Conservation (phyloP, 2,888 invertebrate genomes). For the Idaea biselata region DNA sequence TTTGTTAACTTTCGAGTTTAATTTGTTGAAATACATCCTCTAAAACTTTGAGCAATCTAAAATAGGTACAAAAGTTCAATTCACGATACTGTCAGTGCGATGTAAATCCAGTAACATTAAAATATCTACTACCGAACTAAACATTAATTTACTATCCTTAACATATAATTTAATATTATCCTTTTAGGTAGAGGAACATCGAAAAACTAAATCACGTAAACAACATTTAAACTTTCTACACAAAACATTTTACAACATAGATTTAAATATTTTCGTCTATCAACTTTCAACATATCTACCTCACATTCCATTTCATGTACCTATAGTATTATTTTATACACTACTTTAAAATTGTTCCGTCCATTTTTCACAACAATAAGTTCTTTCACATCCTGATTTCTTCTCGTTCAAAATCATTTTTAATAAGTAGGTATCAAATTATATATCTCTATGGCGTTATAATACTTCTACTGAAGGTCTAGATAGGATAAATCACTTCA, state of each 20-base stretch:
- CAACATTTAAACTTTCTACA: slow-evolving; percentile 33
- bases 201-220: slow-evolving; percentile 50
- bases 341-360: neutral
- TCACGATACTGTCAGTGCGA: neutral
- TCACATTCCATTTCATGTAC: neutral
- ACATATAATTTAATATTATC: slow-evolving; percentile 2
- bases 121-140: slow-evolving; percentile 15
- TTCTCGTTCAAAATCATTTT: slow-evolving; percentile 19
- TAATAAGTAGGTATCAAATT: slow-evolving; percentile 15
- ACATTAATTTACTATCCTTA: slow-evolving; percentile 26
- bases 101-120: slow-evolving; percentile 3
- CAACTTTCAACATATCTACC: neutral
- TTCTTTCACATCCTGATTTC: slow-evolving; percentile 15
- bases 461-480: slow-evolving; percentile 24
- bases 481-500: slow-evolving; percentile 33
- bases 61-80: slow-evolving; percentile 1
- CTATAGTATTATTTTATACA: neutral
- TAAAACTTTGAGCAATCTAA: slow-evolving; percentile 10
- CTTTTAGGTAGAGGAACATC: slow-evolving; percentile 59
- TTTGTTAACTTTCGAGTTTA: neutral
- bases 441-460: slow-evolving; percentile 13
- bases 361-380: slow-evolving; percentile 2
- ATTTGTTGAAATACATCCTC: neutral
- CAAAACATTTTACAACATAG: slow-evolving; percentile 11
- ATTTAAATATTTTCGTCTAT: neutral